A percentile compares a stretch with the other conserved stretches of the same genome.
Evolutionary conservation across 2,797 vertebrate genomes (phyloP).

Genomic region (Yasuhikotakia modesta): DNA sequence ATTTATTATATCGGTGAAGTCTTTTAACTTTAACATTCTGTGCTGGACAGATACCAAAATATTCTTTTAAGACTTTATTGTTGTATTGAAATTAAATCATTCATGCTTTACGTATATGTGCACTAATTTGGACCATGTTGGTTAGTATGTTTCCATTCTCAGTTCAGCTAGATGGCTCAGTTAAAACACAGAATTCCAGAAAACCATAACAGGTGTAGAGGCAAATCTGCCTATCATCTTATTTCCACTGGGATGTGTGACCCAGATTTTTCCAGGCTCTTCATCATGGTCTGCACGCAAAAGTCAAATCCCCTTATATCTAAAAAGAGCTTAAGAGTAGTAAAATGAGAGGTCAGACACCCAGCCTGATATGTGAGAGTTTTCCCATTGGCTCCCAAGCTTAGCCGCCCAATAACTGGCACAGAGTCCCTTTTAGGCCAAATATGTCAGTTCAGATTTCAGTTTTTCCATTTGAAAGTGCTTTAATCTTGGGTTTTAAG

Average conservation of each 20-base stretch:
- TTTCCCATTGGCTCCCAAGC: conserved; percentile 44
- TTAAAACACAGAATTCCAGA: conserved; percentile 47
- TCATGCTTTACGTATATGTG: not conserved
- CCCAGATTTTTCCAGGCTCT: conserved; percentile 67
- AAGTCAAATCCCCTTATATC: conserved; percentile 65
- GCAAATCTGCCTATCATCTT: conserved; percentile 58
- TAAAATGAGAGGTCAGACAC: conserved; percentile 57
- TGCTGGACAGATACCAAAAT: conserved; percentile 2
- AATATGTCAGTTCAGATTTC: conserved; percentile 53
- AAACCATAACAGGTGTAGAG: conserved; percentile 62
- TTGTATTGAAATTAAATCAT: conserved; percentile 16
- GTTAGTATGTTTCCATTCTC: conserved; percentile 23
- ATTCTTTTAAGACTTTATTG: not conserved
- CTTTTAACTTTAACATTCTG: not conserved
- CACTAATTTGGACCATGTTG: not conserved
- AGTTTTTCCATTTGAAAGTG: conserved; percentile 42
- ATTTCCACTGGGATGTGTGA: conserved; percentile 59
- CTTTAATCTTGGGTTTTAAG: conserved; percentile 51
- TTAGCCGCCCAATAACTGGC: conserved; percentile 44
- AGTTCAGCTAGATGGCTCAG: conserved; percentile 29
- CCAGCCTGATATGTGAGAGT: conserved; percentile 53
- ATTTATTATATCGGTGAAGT: not conserved
- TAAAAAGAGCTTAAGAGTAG: conserved; percentile 58
- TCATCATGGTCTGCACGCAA: conserved; percentile 63
- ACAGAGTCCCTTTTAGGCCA: conserved; percentile 50